These are phyloP conservation scores for Sturnus vulgaris DNA, from an alignment of 2,113 vertebrate species.

Conservation along the genomic window DNA sequence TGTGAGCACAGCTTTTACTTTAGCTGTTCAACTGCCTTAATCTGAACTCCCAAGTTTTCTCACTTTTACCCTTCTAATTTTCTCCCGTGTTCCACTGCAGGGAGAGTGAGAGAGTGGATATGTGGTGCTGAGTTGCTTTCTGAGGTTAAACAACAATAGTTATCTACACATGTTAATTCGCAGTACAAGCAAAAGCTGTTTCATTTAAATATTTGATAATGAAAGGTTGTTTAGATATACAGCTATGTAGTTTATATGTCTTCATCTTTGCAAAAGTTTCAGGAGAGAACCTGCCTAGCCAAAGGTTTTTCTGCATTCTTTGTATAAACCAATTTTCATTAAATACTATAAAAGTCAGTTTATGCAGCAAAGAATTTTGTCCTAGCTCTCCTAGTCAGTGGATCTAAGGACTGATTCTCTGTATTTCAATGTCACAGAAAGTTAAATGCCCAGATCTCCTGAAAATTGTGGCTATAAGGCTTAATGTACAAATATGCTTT, in stretches of 20 bases:
- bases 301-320: not conserved
- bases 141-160: not conserved
- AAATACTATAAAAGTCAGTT: not conserved
- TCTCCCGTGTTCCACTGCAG: rapidly evolving
- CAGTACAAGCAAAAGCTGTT: not conserved
- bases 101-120: not conserved
- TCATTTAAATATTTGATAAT: not conserved
- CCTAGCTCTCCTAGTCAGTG: not conserved
- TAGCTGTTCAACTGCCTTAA: not conserved
- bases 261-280: not conserved
- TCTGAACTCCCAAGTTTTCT: not conserved
- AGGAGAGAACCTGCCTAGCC: not conserved
- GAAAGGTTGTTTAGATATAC: not conserved
- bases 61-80: not conserved
- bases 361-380: not conserved
- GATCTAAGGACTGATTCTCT: not conserved
- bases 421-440: not conserved
- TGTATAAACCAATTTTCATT: not conserved
- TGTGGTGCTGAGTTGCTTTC: not conserved
- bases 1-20: not conserved
- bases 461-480: not conserved
- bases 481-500: not conserved
- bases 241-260: not conserved
- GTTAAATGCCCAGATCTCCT: not conserved
- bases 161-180: not conserved